These are phyloP conservation scores for Sinotaia quadrata DNA, from an alignment of 2,888 invertebrate genomes.

Conservation along the genomic window DNA sequence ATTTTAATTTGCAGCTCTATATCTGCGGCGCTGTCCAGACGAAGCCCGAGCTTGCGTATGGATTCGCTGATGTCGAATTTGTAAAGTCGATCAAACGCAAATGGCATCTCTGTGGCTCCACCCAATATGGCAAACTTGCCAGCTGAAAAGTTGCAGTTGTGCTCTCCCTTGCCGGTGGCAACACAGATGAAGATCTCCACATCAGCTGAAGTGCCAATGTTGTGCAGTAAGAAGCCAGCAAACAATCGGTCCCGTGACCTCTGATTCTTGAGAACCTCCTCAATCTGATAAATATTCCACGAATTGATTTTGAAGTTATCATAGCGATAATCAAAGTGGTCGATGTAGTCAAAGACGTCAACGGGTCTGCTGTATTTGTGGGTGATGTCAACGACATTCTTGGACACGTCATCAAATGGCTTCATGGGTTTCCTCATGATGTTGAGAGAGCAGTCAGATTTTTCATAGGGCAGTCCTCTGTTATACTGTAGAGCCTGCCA, in stretches of 20 bases:
- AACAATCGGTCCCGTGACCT: not conserved
- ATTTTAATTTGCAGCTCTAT: constrained; percentile 11
- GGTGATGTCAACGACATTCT: constrained; percentile 36
- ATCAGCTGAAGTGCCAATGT: constrained; percentile 33
- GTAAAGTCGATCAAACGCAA: constrained; percentile 25
- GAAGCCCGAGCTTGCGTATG: not conserved
- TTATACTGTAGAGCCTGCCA: constrained; percentile 29
- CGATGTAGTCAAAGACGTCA: constrained; percentile 41
- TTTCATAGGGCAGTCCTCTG: constrained; percentile 36
- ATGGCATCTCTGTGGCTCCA: constrained; percentile 26
- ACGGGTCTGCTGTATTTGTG: constrained; percentile 37
- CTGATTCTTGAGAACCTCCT: constrained; percentile 8
- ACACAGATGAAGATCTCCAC: constrained; percentile 35
- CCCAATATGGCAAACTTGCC: constrained; percentile 25
- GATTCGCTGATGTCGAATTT: constrained; percentile 17
- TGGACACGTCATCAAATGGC: constrained; percentile 39
- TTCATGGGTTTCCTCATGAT: constrained; percentile 37
- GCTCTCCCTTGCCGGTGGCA: constrained; percentile 3
- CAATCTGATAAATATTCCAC: constrained; percentile 43
- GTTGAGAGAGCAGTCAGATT: constrained; percentile 43
- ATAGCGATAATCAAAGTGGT: constrained; percentile 37
- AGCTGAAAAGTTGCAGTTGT: constrained; percentile 3
- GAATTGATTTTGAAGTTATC: constrained; percentile 43
- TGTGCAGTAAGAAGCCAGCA: constrained; percentile 12
- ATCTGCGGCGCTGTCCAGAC: constrained; percentile 6